Evolutionary conservation across 2,797 vertebrate species (phyloP), one percentile per base, ranked within the genome.

Genomic region (Propithecus deckenii): DNA sequence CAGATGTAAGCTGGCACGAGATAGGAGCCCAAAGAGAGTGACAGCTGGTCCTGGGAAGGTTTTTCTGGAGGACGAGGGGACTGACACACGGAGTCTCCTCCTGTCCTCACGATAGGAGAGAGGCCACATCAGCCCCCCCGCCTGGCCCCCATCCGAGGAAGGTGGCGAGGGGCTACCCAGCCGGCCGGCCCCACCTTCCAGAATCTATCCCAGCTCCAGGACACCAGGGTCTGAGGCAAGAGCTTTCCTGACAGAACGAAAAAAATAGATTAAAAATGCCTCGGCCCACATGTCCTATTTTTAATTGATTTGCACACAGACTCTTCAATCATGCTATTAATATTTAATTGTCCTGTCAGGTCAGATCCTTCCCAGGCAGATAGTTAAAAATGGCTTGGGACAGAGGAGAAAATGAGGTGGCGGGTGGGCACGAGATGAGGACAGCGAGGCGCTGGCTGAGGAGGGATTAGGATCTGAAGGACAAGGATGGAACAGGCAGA

Each of bases 301-400:
- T 97, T 97, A 97, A 97, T 95, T 59, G 92, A 96, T 97, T 94
- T 89, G 81, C 55, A 32, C 78, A n/a, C 46, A 88, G 95, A 43
- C 87, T 97, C 89, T 96, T 97, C 94, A 76, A 95, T 97, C 96
- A 97, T 4, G 35, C 30, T 55, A 91, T 98, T 96, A 97, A 97
- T 96, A 97, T 97, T 97, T 98, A 92, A 98, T 95, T 86, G 90
- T 63, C 43, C 95, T 96, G 95, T 97, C 96, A 95, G 95, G 81
- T 61, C 88, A 90, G 61, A 97, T 92, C 76, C 78, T 96, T 95
- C 85, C 85, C 11, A 25, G 48, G 65, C 52, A 12, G 94, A 95
- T 84, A 81, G 95, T 95, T 97, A 97, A 95, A 97, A 96, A 97
- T 96, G 89, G 65, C 50, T 88, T 61, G 38, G 43, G 92, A 80